A percentile compares a stretch with the other conserved stretches of the same genome.
These are phyloP conservation scores for Piprites chloris DNA, from an alignment of 2,113 vertebrate genomes.

Conservation along the genomic window DNA sequence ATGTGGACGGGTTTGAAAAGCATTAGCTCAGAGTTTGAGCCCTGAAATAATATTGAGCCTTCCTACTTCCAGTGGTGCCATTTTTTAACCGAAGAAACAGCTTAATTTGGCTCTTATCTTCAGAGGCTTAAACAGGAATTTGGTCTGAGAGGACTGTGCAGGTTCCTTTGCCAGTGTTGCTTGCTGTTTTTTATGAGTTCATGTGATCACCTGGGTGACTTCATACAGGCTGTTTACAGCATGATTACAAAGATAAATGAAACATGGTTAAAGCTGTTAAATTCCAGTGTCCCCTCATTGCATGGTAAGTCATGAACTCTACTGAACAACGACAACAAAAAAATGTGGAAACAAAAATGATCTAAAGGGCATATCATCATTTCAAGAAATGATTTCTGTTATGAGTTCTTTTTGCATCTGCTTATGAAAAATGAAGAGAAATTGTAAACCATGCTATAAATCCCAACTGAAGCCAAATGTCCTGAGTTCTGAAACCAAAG, in stretches of 20 bases:
- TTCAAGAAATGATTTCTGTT: conserved; percentile 16
- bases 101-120: conserved; percentile 16
- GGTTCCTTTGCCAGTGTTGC: not conserved
- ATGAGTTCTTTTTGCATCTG: not conserved
- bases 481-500: not conserved
- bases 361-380: not conserved
- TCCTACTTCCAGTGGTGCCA: not conserved
- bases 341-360: not conserved
- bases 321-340: not conserved
- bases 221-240: not conserved
- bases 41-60: not conserved
- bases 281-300: not conserved
- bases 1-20: not conserved
- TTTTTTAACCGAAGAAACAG: not conserved
- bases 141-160: not conserved
- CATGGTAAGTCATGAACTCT: conserved; percentile 24
- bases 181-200: not conserved
- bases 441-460: not conserved
- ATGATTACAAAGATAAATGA: conserved; percentile 27
- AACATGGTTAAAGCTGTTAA: not conserved
- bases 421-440: conserved; percentile 38
- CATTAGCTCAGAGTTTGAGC: not conserved
- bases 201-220: not conserved
- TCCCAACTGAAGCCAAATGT: conserved; percentile 18
- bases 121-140: conserved; percentile 7